Evolutionary conservation across 2,888 invertebrate genomes (phyloP).

Genomic region (Brenthis hecate): DNA sequence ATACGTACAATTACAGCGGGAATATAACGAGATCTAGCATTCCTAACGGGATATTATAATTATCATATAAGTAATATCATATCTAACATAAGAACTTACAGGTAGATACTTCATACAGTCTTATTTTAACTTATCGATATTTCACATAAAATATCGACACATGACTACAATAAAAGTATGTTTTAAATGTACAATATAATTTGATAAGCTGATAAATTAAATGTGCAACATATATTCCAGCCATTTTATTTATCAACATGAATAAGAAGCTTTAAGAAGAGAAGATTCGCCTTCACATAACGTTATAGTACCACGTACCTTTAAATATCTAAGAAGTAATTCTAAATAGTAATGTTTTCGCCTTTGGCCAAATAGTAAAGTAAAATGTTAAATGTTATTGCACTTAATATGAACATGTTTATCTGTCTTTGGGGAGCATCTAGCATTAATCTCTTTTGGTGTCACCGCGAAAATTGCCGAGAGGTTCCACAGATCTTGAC

Average conservation of each 20-base stretch:
- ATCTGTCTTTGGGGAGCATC: conserved; percentile 59
- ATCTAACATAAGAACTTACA: conserved; percentile 32
- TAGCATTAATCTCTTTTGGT: conserved; percentile 65
- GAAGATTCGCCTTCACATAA: conserved; percentile 44
- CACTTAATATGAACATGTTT: conserved; percentile 59
- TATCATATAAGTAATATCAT: conserved; percentile 28
- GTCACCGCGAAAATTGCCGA: conserved; percentile 73
- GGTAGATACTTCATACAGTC: conserved; percentile 64
- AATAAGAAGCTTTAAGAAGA: conserved; percentile 36
- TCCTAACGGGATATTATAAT: conserved; percentile 56
- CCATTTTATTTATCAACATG: conserved; percentile 19
- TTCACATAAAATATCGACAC: conserved; percentile 34
- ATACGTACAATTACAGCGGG: conserved; percentile 51
- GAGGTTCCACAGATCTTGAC: conserved; percentile 82
- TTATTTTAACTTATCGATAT: conserved; percentile 54
- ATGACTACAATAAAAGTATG: conserved; percentile 16
- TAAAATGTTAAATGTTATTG: conserved; percentile 62
- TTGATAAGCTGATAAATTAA: conserved; percentile 36
- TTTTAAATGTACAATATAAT: conserved; percentile 30
- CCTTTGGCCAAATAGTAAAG: conserved; percentile 71
- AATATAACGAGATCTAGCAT: conserved; percentile 75
- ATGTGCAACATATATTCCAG: conserved; percentile 25
- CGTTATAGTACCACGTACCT: conserved; percentile 48
- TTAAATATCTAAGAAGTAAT: conserved; percentile 42
- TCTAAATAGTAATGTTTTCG: conserved; percentile 45